Evolutionary conservation across 2,888 invertebrate species (phyloP).

Genomic region (Macaria liturata): DNA sequence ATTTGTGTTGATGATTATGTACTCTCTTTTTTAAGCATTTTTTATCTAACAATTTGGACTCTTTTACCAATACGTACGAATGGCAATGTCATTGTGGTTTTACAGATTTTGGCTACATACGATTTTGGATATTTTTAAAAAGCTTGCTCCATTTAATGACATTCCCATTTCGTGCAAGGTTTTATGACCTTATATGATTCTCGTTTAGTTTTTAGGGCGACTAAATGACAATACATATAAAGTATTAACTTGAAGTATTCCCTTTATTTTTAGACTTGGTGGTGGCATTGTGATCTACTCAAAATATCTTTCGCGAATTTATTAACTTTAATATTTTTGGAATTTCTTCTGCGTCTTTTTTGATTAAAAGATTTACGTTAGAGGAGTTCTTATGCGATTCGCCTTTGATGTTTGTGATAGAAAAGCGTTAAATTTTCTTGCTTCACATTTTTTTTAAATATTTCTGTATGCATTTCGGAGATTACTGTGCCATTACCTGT

Average conservation of each 20-base stretch:
- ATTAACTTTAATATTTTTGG: conserved; percentile 24
- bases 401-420: conserved; percentile 40
- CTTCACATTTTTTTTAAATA: conserved; percentile 27
- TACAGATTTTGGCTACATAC: conserved; percentile 4
- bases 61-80: conserved; percentile 14
- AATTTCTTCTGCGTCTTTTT: conserved; percentile 57
- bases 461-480: conserved; percentile 31
- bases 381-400: conserved; percentile 51
- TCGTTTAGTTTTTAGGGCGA: conserved; percentile 81
- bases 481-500: conserved; percentile 48
- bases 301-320: conserved; percentile 43
- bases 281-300: conserved; percentile 47
- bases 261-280: conserved; percentile 61
- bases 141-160: conserved; percentile 13
- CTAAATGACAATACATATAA: conserved; percentile 82
- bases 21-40: conserved; percentile 30
- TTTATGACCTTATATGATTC: conserved; percentile 66
- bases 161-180: conserved; percentile 19
- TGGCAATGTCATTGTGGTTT: conserved; percentile 26
- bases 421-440: conserved; percentile 18
- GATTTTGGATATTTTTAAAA: conserved; percentile 15
- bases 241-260: conserved; percentile 73
- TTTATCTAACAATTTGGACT: conserved; percentile 28
- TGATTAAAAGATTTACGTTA: conserved; percentile 50
- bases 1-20: conserved; percentile 22